These are phyloP conservation scores for Psococerastis gibbosa DNA, from an alignment of 2,888 invertebrate genomes.

Conservation along the genomic window DNA sequence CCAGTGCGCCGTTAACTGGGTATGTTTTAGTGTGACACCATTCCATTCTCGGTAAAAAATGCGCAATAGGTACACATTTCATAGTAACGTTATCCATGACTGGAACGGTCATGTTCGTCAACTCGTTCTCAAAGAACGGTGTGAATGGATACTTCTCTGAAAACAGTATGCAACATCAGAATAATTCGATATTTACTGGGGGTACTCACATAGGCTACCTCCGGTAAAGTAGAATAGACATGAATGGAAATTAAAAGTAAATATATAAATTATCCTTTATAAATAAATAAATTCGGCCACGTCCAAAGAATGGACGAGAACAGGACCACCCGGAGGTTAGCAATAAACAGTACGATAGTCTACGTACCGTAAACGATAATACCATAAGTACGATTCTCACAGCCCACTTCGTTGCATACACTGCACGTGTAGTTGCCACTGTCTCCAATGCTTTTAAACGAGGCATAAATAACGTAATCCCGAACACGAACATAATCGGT, in stretches of 20 bases:
- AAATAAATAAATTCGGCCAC: too few relatives aligned
- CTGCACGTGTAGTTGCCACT: conserved; percentile 75
- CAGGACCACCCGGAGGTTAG: too few relatives aligned
- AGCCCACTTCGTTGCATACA: conserved; percentile 64
- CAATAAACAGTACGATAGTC: not conserved
- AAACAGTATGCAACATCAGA: too few relatives aligned
- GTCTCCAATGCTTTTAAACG: conserved; percentile 66
- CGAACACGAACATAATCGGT: conserved; percentile 42
- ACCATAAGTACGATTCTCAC: conserved; percentile 49
- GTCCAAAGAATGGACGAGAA: too few relatives aligned
- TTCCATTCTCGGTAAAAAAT: conserved; percentile 60
- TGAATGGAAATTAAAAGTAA: too few relatives aligned
- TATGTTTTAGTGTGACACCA: conserved; percentile 44
- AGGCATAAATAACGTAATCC: conserved; percentile 56
- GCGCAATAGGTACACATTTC: conserved; percentile 59
- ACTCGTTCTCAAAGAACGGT: conserved; percentile 67
- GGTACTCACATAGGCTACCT: too few relatives aligned
- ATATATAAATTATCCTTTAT: too few relatives aligned
- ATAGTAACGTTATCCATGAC: conserved; percentile 51
- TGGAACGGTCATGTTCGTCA: conserved; percentile 59
- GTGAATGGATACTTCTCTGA: conserved; percentile 68
- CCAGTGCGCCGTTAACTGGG: conserved; percentile 19
- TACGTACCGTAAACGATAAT: conserved; percentile 52
- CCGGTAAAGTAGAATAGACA: too few relatives aligned
- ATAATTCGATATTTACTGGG: too few relatives aligned